Evolutionary conservation across 2,888 invertebrate species (phyloP).

Genomic region (Calliopum simillimum): DNA sequence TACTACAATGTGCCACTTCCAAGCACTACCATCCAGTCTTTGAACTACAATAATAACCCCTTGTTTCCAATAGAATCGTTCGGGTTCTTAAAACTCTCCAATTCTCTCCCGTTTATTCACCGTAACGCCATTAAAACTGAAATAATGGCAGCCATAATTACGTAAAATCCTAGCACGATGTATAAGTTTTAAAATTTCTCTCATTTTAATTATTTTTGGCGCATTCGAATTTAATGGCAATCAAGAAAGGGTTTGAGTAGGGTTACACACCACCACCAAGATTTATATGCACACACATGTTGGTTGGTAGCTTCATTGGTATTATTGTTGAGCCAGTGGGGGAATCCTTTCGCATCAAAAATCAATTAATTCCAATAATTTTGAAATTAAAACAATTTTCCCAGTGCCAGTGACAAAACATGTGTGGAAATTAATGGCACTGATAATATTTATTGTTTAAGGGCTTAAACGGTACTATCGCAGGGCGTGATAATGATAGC

Average conservation of each 20-base stretch:
- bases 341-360: slow-evolving; percentile 51
- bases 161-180: slow-evolving; percentile 21
- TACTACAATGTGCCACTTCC: too few relatives aligned
- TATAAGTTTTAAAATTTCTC: slow-evolving; percentile 36
- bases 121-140: slow-evolving; percentile 50
- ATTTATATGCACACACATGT: not conserved
- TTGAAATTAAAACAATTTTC: slow-evolving; percentile 56
- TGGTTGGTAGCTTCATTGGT: slow-evolving; percentile 12
- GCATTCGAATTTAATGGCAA: slow-evolving; percentile 47
- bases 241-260: slow-evolving; percentile 9
- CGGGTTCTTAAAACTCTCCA: too few relatives aligned
- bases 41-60: too few relatives aligned
- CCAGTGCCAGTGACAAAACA: not conserved
- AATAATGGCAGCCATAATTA: slow-evolving; percentile 49
- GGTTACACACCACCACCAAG: not conserved
- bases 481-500: not conserved
- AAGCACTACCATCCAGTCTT: too few relatives aligned
- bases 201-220: slow-evolving; percentile 50
- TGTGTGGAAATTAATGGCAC: slow-evolving; percentile 3
- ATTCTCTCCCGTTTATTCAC: slow-evolving; percentile 11
- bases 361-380: slow-evolving; percentile 64
- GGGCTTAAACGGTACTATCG: not conserved
- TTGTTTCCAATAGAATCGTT: too few relatives aligned
- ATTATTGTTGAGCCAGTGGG: not conserved
- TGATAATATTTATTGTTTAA: not conserved